Percentiles rank a stretch among this genome's conserved stretches.
These are phyloP conservation scores for Cryptotis parvus DNA, from an alignment of 2,113 vertebrate species.

Conservation along the genomic window DNA sequence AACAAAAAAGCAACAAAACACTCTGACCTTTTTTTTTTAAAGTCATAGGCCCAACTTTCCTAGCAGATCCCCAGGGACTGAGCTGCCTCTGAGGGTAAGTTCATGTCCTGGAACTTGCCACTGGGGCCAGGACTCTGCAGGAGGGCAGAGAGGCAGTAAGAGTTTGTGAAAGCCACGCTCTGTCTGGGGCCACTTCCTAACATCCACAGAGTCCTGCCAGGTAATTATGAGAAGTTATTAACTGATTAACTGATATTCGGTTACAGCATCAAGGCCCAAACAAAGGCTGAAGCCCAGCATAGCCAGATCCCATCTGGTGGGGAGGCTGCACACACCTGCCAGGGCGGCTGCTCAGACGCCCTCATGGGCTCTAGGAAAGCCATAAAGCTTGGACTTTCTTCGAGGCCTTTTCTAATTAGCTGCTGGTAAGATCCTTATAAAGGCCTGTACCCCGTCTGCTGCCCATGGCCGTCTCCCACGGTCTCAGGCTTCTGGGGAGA, in stretches of 20 bases:
- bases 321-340: slow-evolving; percentile 81
- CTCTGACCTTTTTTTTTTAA: background rate
- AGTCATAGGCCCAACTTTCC: slow-evolving; percentile 13
- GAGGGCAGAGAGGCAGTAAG: slow-evolving; percentile 4
- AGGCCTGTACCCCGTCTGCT: slow-evolving; percentile 14
- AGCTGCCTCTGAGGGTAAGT: background rate
- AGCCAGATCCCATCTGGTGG: slow-evolving; percentile 68
- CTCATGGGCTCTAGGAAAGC: slow-evolving; percentile 74
- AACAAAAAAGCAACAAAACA: background rate
- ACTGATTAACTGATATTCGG: slow-evolving; percentile 78
- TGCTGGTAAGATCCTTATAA: slow-evolving; percentile 75
- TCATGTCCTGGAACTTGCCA: slow-evolving; percentile 44
- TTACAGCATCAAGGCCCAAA: slow-evolving; percentile 77
- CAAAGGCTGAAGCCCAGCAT: slow-evolving; percentile 76
- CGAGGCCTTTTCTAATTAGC: slow-evolving; percentile 83
- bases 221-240: slow-evolving; percentile 84
- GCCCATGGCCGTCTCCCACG: background rate
- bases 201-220: slow-evolving; percentile 64
- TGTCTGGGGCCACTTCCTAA: slow-evolving; percentile 53
- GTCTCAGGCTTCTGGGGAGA: slow-evolving; percentile 17
- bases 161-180: slow-evolving; percentile 71
- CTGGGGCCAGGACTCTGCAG: slow-evolving; percentile 9
- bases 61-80: background rate
- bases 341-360: slow-evolving; percentile 61
- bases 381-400: slow-evolving; percentile 82